A percentile compares a stretch with the other conserved stretches of the same genome.
Evolutionary conservation across 2,888 invertebrate genomes (phyloP).

Genomic region (Hydropsyche betteni): DNA sequence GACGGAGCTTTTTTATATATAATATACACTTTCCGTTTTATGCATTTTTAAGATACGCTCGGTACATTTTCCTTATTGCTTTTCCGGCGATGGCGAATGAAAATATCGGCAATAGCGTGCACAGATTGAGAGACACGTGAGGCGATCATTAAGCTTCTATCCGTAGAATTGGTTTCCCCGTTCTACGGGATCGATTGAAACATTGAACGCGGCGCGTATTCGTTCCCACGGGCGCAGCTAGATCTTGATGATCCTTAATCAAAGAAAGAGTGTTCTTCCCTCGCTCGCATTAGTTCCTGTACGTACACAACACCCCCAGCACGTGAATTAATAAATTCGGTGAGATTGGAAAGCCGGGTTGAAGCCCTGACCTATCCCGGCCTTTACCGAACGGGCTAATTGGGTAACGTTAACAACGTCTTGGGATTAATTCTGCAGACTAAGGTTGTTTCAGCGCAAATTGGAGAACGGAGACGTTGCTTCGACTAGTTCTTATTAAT

Average conservation of each 20-base stretch:
- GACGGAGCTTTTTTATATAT: not conserved
- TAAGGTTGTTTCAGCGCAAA: constrained; percentile 31
- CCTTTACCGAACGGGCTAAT: constrained; percentile 36
- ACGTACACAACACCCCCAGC: not conserved
- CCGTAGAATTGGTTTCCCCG: constrained; percentile 15
- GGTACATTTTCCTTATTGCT: constrained; percentile 31
- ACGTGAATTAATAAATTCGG: constrained; percentile 36
- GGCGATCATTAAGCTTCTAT: constrained; percentile 31
- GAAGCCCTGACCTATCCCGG: constrained; percentile 30
- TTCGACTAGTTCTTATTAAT: not conserved
- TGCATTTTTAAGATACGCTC: no score
- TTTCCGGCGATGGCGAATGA: not conserved
- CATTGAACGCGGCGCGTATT: constrained; percentile 14
- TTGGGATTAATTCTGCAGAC: constrained; percentile 29
- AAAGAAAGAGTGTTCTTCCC: constrained; percentile 15
- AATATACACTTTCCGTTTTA: no score
- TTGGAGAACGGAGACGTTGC: constrained; percentile 10
- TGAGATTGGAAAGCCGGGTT: constrained; percentile 25
- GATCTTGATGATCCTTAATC: constrained; percentile 7
- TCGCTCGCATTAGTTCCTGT: not conserved
- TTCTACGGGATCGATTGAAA: constrained; percentile 15
- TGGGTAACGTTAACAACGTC: constrained; percentile 31
- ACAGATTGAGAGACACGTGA: constrained; percentile 33
- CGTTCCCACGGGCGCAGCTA: constrained; percentile 23
- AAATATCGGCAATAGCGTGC: constrained; percentile 3